Evolutionary conservation across 2,888 invertebrate genomes (phyloP).

Genomic region (Geotrupes spiniger): DNA sequence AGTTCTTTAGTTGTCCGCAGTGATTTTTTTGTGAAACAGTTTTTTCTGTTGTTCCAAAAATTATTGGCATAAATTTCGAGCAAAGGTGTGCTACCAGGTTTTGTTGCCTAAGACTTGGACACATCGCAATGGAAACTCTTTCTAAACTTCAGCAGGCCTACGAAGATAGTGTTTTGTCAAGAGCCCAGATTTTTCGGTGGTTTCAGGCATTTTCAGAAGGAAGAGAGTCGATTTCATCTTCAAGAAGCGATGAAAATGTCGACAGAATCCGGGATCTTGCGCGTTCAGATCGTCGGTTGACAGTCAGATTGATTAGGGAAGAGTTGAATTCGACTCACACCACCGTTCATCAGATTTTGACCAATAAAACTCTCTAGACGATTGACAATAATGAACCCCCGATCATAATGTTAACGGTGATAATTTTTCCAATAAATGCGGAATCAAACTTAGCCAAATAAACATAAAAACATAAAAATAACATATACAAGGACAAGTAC

Average conservation of each 20-base stretch:
- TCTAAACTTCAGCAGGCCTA: background rate
- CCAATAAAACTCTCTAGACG: too few species aligned
- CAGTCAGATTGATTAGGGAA: conserved; percentile 6
- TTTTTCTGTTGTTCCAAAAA: conserved; percentile 1
- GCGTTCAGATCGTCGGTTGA: conserved; percentile 8
- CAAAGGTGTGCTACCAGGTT: conserved; percentile 3
- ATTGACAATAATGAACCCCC: too few species aligned
- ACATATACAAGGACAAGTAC: too few species aligned
- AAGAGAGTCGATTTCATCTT: conserved; percentile 1
- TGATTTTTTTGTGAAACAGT: background rate
- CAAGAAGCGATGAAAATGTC: conserved; percentile 2
- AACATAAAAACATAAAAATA: too few species aligned
- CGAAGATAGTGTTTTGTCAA: background rate
- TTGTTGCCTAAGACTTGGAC: conserved; percentile 1
- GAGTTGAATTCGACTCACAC: conserved; percentile 14
- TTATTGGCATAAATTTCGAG: background rate
- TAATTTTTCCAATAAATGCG: too few species aligned
- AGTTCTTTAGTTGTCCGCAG: conserved; percentile 1
- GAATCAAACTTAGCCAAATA: too few species aligned
- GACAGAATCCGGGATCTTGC: conserved; percentile 1
- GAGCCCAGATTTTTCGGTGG: conserved; percentile 2
- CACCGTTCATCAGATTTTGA: conserved; percentile 11
- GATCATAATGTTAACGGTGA: too few species aligned
- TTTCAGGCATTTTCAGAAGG: conserved; percentile 1
- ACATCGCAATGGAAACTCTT: background rate